Evolutionary conservation across 2,113 vertebrate species (phyloP), one percentile per base, ranked within the genome.

Genomic region (Pachyramphus minor): DNA sequence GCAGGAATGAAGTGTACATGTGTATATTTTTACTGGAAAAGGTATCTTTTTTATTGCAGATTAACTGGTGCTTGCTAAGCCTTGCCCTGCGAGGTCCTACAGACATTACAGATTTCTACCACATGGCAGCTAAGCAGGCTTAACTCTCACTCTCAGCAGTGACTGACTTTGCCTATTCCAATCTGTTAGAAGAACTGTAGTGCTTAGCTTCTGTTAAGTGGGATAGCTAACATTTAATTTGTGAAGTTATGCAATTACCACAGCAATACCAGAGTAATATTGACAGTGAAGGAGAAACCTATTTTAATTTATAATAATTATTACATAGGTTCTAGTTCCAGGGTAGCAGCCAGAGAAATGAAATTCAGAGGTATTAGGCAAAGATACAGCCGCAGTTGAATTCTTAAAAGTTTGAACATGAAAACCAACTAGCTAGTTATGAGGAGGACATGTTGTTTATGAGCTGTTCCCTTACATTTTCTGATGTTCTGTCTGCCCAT

Each of bases 401-500:
- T 81, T 55, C 78, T 90, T 64, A 27, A 23, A 88, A 50, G 28
- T 16, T 73, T 52, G 53, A 84, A 90, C 50, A 47, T 81, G 37
- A 92, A 92, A 94, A 21, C 6, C 35, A 56, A 0, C 52, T 33
- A 56, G 56, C 72, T 92, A 66, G 44, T 68, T 93, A 68, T 41
- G 77, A 87, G 76, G 28, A 83, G 35, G 63, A 84, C 60, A 89
- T 45, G 23, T 84, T 94, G 60, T 96, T 96, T 89, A 96, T 90
- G 95, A 93, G 72, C 95, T 92, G 93, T 90, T 94, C 0, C 4
- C 52, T 92, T 94, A 89, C 76, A 55, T 95, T 89, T 94, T 93
- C 60, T 94, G 78, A 44, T 95, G 92, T 94, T 96, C 84, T 52
- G 84, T 95, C 82, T 88, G 90, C 49, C 60, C 75, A 52, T 88